Evolutionary conservation across 2,888 invertebrate genomes (phyloP), one percentile per base, ranked within the genome.

Genomic region (Monochamus alternatus): DNA sequence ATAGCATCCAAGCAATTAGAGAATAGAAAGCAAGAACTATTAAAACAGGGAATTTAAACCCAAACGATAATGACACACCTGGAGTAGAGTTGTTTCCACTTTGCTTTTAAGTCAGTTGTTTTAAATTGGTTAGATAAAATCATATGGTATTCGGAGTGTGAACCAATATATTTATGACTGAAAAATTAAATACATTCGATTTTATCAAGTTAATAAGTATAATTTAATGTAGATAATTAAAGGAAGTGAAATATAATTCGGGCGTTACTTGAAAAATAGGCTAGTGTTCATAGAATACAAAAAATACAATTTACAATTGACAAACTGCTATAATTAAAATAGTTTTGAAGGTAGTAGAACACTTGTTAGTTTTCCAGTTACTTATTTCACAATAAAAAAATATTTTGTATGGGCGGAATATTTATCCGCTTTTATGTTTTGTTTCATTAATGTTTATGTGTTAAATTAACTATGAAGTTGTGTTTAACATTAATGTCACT

Each of bases 51-150:
- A 47, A 12, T 47, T 8, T 47, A 12, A 47, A 47, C 9, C 9
- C 38, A 7, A 7, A 4, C 38, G 38, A 38, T 47, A 47, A 47
- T 47, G 12, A 47, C 12, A 47, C 47, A 47, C 47, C 47, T 9
- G 47, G 9, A 47, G 9, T 10, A 3, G 9, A 47, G 47, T 47
- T 9, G 10, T 47, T 47, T 2, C 47, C 8, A 47, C 47, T 12
- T 47, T 47, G 47, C 47, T 47, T 67, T 67, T 67, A 55, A 67
- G 31, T n/a, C 51, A 51, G 66, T 12, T 30, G 30, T 66, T 52
- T 55, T 67, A 67, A 51, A 67, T 67, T 67, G 55, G 66, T 67
- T 52, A 32, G 66, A 67, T 67, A 52, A 67, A 67, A 52, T 67
- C 51, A 67, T 38, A 67, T 32, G 52, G 32, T 14, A 12, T 52